These are phyloP conservation scores for Acrocephalus kingi DNA, from an alignment of 2,113 vertebrate genomes.

Conservation along the genomic window DNA sequence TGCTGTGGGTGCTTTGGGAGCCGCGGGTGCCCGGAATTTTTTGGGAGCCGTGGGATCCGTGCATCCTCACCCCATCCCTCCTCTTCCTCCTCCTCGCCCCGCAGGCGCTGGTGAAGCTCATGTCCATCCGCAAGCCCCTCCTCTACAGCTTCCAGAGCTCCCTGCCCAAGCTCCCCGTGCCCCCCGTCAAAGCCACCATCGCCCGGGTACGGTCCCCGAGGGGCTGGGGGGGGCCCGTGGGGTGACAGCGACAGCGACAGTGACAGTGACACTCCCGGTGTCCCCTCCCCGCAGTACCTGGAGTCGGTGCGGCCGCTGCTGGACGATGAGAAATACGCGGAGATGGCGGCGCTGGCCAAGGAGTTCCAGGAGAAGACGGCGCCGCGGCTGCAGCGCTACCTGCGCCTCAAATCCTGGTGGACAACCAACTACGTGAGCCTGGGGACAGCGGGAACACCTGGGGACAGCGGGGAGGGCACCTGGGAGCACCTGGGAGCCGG, in stretches of 20 bases:
- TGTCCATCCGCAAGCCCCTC: constrained; percentile 86
- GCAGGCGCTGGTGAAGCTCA: constrained; percentile 80
- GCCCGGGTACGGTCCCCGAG: constrained; percentile 66
- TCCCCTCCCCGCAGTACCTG: constrained; percentile 81
- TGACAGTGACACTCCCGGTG: background rate
- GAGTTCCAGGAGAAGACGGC: constrained; percentile 85
- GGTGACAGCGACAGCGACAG: accelerated
- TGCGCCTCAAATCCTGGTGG: constrained; percentile 94
- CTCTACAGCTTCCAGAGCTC: constrained; percentile 96
- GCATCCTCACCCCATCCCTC: background rate
- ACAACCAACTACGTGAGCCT: constrained; percentile 87
- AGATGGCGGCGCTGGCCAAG: constrained; percentile 84
- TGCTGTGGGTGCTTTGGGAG: no score
- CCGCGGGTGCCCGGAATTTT: no score
- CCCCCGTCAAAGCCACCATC: constrained; percentile 85
- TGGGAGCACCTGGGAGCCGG: background rate
- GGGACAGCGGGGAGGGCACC: background rate
- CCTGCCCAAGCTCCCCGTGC: constrained; percentile 88
- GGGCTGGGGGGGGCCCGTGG: background rate
- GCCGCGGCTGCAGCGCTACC: constrained; percentile 86
- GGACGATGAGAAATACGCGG: constrained; percentile 75
- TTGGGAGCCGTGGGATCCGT: no score
- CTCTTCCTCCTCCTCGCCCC: background rate
- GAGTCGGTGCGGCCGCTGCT: constrained; percentile 88
- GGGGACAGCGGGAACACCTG: no score